Evolutionary conservation across 2,797 vertebrate genomes (phyloP).

Genomic region (Champsocephalus esox): DNA sequence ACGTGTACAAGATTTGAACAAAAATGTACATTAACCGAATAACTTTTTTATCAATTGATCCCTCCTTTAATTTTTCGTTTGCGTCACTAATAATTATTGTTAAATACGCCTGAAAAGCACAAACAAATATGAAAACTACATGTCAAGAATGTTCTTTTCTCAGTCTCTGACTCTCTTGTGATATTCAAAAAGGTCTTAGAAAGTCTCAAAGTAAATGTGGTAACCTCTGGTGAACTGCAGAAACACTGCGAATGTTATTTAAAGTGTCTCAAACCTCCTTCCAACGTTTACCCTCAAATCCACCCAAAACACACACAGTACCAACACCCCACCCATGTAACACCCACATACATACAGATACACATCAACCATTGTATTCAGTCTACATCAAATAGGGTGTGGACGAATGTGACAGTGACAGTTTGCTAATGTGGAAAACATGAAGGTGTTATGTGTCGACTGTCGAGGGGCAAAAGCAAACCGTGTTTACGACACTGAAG

Average conservation of each 20-base stretch:
- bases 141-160: not conserved
- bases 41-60: not conserved
- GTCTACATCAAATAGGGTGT: constrained; percentile 29
- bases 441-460: constrained; percentile 32
- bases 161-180: not conserved
- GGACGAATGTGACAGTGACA: constrained; percentile 1
- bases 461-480: not conserved
- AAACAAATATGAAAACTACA: not conserved
- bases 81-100: not conserved
- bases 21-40: not conserved
- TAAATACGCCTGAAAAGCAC: not conserved
- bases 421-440: constrained; percentile 19
- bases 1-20: not conserved
- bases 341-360: constrained; percentile 40
- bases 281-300: constrained; percentile 37
- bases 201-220: not conserved
- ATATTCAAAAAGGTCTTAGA: no score
- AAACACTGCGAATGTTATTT: not conserved
- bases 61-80: not conserved
- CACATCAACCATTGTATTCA: constrained; percentile 44
- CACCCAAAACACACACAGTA: constrained; percentile 39
- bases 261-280: constrained; percentile 14
- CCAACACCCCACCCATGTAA: constrained; percentile 65
- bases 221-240: not conserved
- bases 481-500: not conserved